Evolutionary conservation across 2,113 vertebrate species (phyloP), one percentile per base, ranked within the genome.

Genomic region (Neolamprologus modestus): DNA sequence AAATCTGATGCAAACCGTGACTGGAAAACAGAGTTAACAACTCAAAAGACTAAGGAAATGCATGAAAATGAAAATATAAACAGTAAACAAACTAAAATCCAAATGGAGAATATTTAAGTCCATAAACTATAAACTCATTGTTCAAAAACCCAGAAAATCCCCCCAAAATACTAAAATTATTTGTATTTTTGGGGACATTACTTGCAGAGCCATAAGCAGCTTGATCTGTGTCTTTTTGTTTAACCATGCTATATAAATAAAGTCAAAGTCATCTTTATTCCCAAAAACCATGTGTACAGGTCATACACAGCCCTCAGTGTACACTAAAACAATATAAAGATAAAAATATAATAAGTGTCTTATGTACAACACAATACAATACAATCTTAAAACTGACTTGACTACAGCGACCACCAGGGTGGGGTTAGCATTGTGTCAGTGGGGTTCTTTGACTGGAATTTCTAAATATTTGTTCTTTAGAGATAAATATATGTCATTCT

Each of bases 71-170:
- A 45, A 73, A 73, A 45, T 17, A 26, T 73, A 7, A 28, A 45
- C 6, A 28, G 24, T 73, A 73, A 73, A 73, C 68, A 26, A 73
- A 45, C 66, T 71, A 42, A 71, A 71, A 71, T 42, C n/a, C 35
- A 40, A 40, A 40, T 9, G 12, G 3, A 71, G 66, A 9, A 73
- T 73, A 73, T 73, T 45, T 45, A 73, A 73, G 21, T 1, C 68
- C 68, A 73, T 47, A 73, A 40, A 73, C 5, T 73, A 45, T 73
- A 17, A 73, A 73, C 9, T 26, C 13, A 26, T 10, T 45, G 68
- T 73, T 73, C 21, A 47, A 45, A 73, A 73, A 17, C 21, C 21
- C 21, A 73, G 33, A 66, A 68, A 68, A 68, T 5, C 11, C 19
- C 61, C 61, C 19, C 19, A 4, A 68, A 68, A 68, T 8, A 3